Conservation (phyloP, 2,797 vertebrate genomes). For the Acridotheres tristis region DNA sequence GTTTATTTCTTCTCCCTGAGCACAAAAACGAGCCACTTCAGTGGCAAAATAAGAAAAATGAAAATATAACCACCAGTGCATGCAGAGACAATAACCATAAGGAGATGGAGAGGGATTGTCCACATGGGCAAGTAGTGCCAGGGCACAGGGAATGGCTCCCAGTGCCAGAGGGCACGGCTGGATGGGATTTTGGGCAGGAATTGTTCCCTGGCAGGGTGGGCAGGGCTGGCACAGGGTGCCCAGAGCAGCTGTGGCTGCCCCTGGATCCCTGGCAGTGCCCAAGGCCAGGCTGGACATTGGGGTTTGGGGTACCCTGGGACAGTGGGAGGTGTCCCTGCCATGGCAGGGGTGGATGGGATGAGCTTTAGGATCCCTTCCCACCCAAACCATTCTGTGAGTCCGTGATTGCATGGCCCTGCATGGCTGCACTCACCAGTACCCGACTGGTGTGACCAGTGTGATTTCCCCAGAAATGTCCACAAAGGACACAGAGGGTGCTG, state of each 20-base stretch:
- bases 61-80: not conserved
- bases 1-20: not conserved
- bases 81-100: not conserved
- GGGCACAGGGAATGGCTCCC: not conserved
- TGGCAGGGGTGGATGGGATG: fast-evolving
- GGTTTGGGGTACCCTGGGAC: not conserved
- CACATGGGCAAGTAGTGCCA: no score
- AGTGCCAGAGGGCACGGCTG: fast-evolving
- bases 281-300: not conserved
- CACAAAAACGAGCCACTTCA: not conserved
- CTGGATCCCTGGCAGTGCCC: not conserved
- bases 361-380: not conserved
- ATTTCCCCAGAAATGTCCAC: not conserved
- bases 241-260: not conserved
- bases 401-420: fast-evolving
- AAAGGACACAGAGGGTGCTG: not conserved
- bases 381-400: not conserved
- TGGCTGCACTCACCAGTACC: not conserved
- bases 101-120: not conserved
- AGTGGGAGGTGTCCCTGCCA: not conserved
- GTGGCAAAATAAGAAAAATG: not conserved
- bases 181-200: not conserved
- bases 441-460: not conserved
- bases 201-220: not conserved
- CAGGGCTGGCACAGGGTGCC: not conserved